Evolutionary conservation across 2,113 vertebrate species (phyloP).

Genomic region (Rhinolophus sinicus): DNA sequence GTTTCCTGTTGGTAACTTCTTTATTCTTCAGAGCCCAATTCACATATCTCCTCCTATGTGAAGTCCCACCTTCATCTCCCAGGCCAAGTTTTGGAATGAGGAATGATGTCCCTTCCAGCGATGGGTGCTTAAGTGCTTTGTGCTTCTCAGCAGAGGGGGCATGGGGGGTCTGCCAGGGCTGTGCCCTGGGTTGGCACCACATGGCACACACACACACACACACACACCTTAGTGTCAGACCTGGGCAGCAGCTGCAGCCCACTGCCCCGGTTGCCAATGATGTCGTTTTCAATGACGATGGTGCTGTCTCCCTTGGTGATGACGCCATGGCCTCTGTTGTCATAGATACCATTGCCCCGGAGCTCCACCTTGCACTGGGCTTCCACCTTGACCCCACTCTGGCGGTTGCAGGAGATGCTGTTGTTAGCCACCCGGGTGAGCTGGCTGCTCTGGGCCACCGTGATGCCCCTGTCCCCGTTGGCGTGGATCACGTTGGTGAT

Average conservation of each 20-base stretch:
- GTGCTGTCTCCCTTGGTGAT: constrained; percentile 88
- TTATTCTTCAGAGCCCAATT: not conserved
- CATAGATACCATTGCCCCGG: constrained; percentile 92
- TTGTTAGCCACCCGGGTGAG: constrained; percentile 90
- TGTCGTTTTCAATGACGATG: constrained; percentile 92
- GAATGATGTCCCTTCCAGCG: not conserved
- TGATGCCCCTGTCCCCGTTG: constrained; percentile 88
- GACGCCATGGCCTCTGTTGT: constrained; percentile 90
- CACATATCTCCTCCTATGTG: not conserved
- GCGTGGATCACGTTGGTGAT: constrained; percentile 90
- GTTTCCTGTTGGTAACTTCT: not conserved
- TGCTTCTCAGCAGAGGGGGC: not conserved
- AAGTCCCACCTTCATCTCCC: not conserved
- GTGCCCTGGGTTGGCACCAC: not conserved
- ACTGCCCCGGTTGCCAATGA: constrained; percentile 90
- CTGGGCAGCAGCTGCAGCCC: constrained; percentile 90
- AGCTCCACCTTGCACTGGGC: constrained; percentile 91
- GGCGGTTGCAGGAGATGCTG: constrained; percentile 90
- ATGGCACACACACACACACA: not conserved
- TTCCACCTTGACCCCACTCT: constrained; percentile 89
- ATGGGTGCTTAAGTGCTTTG: not conserved
- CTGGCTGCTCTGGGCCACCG: constrained; percentile 91
- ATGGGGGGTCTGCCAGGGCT: not conserved
- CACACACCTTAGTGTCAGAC: constrained; percentile 90
- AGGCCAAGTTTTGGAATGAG: not conserved